Conservation (phyloP, 30 jellyfish, hydroid and myxozoan species). For the Turritopsis rubra region DNA sequence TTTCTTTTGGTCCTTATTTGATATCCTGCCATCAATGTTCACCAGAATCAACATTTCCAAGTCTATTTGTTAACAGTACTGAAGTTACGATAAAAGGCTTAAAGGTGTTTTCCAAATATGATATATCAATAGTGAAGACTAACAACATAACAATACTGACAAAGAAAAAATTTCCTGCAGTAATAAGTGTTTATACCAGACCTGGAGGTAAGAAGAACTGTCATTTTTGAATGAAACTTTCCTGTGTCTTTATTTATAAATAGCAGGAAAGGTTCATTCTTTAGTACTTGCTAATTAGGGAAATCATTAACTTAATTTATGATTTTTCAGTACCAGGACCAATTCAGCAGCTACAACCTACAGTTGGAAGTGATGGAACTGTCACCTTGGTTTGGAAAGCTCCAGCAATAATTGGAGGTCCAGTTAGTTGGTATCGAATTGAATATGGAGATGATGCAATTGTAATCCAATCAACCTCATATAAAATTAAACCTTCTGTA, state of each 20-base stretch:
- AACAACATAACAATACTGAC: conserved; percentile 56
- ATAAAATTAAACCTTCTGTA: conserved; percentile 23
- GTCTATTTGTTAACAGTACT: not conserved
- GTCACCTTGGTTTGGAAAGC: conserved; percentile 46
- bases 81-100: conserved; percentile 18
- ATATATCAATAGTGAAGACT: conserved; percentile 19
- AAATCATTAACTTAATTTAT: too few species aligned
- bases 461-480: not conserved
- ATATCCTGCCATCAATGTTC: not conserved
- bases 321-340: conserved; percentile 39
- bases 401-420: conserved; percentile 44
- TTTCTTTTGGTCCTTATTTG: not conserved
- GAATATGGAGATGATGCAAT: conserved; percentile 27
- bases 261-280: too few species aligned
- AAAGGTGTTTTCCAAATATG: conserved; percentile 24
- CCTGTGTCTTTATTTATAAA: not conserved
- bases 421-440: conserved; percentile 21
- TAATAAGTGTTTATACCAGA: conserved; percentile 26
- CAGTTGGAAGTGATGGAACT: conserved; percentile 40
- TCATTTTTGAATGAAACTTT: too few species aligned
- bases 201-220: conserved; percentile 60
- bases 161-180: not conserved
- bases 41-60: not conserved
- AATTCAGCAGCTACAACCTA: conserved; percentile 26
- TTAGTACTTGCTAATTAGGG: too few species aligned